Percentiles rank a stretch among this genome's conserved stretches.
Evolutionary conservation across 2,113 vertebrate species (phyloP).

Genomic region (Cervus canadensis): DNA sequence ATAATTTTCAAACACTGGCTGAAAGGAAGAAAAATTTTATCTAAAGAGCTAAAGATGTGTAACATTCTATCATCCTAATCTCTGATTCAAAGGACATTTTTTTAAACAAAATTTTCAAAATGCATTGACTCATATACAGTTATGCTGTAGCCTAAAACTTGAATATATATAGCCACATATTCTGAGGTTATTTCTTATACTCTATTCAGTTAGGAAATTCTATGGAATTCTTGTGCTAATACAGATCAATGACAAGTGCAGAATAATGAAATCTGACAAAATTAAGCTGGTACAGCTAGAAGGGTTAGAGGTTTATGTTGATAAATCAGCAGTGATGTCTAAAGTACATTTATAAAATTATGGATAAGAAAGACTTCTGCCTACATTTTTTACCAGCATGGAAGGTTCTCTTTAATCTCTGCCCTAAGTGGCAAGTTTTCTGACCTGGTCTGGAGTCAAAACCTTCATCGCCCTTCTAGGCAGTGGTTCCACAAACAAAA

Average conservation of each 20-base stretch:
- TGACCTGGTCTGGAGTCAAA: conserved; percentile 3
- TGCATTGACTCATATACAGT: not conserved
- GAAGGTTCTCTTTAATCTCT: not conserved
- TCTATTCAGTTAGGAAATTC: not conserved
- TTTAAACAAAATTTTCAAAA: not conserved
- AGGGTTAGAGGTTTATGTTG: not conserved
- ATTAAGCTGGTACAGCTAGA: not conserved
- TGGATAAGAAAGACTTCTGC: not conserved
- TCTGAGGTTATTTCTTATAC: not conserved
- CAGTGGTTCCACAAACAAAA: not conserved
- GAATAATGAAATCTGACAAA: not conserved
- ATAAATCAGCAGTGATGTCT: not conserved
- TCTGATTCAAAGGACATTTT: not conserved
- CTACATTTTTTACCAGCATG: not conserved
- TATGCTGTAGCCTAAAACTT: not conserved
- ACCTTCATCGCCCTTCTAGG: not conserved
- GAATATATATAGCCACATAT: not conserved
- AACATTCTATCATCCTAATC: not conserved
- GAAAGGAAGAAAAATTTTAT: conserved; percentile 22
- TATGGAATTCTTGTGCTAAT: not conserved
- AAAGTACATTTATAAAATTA: not conserved
- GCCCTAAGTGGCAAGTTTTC: not conserved
- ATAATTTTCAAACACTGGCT: not conserved
- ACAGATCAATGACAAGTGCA: not conserved
- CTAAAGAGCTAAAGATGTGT: not conserved